Conservation (phyloP, 2,113 vertebrate species). For the Gnathochromis pfefferi region DNA sequence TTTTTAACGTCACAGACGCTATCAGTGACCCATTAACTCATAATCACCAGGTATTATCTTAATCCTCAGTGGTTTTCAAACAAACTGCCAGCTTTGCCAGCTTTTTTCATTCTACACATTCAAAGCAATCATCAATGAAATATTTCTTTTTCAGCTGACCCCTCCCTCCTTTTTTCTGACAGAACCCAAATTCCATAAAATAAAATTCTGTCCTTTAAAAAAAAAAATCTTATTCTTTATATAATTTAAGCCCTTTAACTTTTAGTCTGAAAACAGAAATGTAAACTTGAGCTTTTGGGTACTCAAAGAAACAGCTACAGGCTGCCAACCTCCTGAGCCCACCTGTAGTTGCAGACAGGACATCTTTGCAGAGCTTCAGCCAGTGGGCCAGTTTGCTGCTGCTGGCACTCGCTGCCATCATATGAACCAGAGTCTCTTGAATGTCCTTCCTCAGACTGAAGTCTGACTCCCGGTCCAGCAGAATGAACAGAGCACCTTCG, state of each 20-base stretch:
- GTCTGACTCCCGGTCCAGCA: conserved; percentile 88
- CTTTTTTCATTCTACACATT: not conserved
- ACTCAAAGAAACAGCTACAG: not conserved
- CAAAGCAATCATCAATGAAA: not conserved
- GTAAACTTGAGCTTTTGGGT: not conserved
- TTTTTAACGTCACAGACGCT: not conserved
- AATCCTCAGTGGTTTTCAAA: not conserved
- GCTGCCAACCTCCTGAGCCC: not conserved
- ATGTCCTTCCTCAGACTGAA: conserved; percentile 78
- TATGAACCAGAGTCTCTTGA: conserved; percentile 83
- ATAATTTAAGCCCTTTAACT: not conserved
- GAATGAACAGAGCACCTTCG: conserved; percentile 83
- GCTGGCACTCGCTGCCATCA: conserved; percentile 78
- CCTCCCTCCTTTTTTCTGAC: not conserved
- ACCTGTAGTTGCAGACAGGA: conserved; percentile 87
- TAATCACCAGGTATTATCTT: not conserved
- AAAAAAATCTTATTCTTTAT: not conserved
- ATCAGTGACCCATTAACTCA: not conserved
- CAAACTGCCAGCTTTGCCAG: not conserved
- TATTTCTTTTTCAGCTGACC: not conserved
- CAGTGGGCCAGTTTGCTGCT: conserved; percentile 83
- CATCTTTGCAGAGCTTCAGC: conserved; percentile 92
- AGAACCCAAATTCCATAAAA: not conserved
- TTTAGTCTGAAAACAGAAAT: not conserved
- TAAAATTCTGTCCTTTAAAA: not conserved